Percentiles rank a stretch among this genome's conserved stretches.
Evolutionary conservation across 2,797 vertebrate species (phyloP).

Genomic region (Etheostoma perlongum): DNA sequence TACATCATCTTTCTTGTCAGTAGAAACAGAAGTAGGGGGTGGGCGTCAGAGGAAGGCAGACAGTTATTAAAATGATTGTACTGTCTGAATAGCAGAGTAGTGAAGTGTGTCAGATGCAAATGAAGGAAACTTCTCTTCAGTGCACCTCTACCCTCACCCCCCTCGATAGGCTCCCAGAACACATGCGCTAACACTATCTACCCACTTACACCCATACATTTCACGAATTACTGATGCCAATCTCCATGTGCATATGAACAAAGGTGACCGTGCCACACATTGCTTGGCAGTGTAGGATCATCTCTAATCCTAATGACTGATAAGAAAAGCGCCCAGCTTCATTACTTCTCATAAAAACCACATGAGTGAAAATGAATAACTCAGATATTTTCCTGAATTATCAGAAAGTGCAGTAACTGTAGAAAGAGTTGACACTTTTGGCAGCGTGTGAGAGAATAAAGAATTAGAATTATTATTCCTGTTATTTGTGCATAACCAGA

Average conservation of each 20-base stretch:
- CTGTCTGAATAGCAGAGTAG: slow-evolving; percentile 80
- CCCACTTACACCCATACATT: slow-evolving; percentile 66
- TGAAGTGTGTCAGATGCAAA: slow-evolving; percentile 86
- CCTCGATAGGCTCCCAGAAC: slow-evolving; percentile 61
- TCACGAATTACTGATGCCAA: slow-evolving; percentile 76
- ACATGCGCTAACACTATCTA: slow-evolving; percentile 61
- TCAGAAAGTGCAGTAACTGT: neutral
- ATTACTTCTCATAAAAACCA: slow-evolving; percentile 26
- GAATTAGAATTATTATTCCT: neutral
- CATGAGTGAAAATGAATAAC: slow-evolving; percentile 9
- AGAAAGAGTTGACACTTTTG: slow-evolving; percentile 29
- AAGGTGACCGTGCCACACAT: slow-evolving; percentile 56
- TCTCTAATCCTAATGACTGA: slow-evolving; percentile 40
- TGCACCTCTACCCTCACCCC: slow-evolving; percentile 66
- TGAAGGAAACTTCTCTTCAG: slow-evolving; percentile 78
- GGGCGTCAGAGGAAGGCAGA: slow-evolving; percentile 63
- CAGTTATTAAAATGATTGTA: slow-evolving; percentile 84
- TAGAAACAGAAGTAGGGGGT: slow-evolving; percentile 62
- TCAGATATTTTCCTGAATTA: slow-evolving; percentile 28
- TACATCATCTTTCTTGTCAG: slow-evolving; percentile 73
- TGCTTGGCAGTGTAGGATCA: slow-evolving; percentile 39
- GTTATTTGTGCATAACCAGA: neutral
- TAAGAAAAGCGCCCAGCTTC: slow-evolving; percentile 44
- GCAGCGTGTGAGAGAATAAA: neutral
- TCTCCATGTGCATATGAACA: slow-evolving; percentile 59